Conservation (phyloP, 2,888 invertebrate species). For the Chesias legatella region DNA sequence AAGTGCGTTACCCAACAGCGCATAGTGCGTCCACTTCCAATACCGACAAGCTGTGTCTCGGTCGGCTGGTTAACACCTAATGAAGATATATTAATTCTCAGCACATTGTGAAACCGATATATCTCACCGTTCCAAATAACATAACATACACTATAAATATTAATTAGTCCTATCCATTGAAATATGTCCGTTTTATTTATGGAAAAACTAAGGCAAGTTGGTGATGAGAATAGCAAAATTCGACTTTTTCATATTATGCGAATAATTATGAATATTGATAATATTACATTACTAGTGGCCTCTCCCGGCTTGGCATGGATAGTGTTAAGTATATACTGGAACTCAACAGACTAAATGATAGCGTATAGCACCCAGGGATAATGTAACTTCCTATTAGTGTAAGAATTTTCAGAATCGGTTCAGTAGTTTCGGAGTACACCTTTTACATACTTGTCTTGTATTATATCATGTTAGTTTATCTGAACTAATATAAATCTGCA, state of each 20-base stretch:
- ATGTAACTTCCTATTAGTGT: too few relatives aligned
- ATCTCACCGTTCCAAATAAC: slow-evolving; percentile 6
- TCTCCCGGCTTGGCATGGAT: too few relatives aligned
- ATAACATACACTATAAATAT: slow-evolving; percentile 4
- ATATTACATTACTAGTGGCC: too few relatives aligned
- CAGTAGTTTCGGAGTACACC: too few relatives aligned
- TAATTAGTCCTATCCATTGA: slow-evolving; percentile 4
- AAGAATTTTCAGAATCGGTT: too few relatives aligned
- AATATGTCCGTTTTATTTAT: slow-evolving; percentile 1
- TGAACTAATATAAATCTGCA: too few relatives aligned
- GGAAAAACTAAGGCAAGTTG: neutral
- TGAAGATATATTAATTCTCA: slow-evolving; percentile 58
- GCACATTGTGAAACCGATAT: slow-evolving; percentile 22
- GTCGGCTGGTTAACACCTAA: slow-evolving; percentile 44
- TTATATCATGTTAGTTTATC: too few relatives aligned
- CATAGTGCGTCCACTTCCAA: slow-evolving; percentile 34
- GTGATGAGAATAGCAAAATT: neutral
- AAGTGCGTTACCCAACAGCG: slow-evolving; percentile 38
- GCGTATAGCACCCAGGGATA: too few relatives aligned
- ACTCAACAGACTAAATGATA: too few relatives aligned
- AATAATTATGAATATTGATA: neutral
- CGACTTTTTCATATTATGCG: too few relatives aligned
- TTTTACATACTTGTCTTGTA: too few relatives aligned
- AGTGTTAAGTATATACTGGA: too few relatives aligned
- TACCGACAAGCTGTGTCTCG: slow-evolving; percentile 28